Base-by-base conservation (phyloP, 2,113 vertebrate species). In the Pterocles orientalis region DNA sequence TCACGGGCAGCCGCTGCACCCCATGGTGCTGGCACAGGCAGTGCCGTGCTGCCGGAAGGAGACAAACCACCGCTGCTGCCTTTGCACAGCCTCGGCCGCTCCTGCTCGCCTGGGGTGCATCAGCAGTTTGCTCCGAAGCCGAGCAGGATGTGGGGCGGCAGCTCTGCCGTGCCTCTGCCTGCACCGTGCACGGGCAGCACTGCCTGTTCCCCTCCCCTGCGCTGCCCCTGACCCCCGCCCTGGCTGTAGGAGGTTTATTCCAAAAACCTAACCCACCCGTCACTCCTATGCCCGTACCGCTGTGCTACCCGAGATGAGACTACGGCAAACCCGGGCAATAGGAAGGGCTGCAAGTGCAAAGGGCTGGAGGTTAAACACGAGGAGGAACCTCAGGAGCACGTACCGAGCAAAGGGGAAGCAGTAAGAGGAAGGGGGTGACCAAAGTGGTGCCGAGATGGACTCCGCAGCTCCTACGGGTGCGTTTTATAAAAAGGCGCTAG, bases 51-150 rank as follows among this genome's bases (percentile, higher is more conserved):
- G 68, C 21, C 14, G 36, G 79, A 5, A 64, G 33, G 64, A 33
- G 23, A 16, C 11, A 26, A 82, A 24, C 4, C 14, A 0, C n/a
- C 5, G 6, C 58, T 36, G 79, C 58, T 36, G 79, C n/a, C 26
- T 19, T 10, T 18, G 45, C 45, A 10, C 41, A 54, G 60, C 53
- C 57, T 1, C 12, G 14, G 1, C 26, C 4, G 4, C n/a, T 34
- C 10, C 5, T 6, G 16, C 29, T 54, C 7, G 0, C 24, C 31
- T 31, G 2, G 2, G 53, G 7, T 1, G 58, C n/a, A 1, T 16
- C 6, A 2, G 45, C 51, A 8, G 8, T 14, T 47, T 25, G 61
- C 68, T 54, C 61, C 19, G 45, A 20, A 25, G 28, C 36, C 2
- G 15, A 25, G 79, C 70, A 28, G 76, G 71, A 10, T 57, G 66